Evolutionary conservation across 2,797 vertebrate genomes (phyloP).

Genomic region (Ptychadena robeensis): DNA sequence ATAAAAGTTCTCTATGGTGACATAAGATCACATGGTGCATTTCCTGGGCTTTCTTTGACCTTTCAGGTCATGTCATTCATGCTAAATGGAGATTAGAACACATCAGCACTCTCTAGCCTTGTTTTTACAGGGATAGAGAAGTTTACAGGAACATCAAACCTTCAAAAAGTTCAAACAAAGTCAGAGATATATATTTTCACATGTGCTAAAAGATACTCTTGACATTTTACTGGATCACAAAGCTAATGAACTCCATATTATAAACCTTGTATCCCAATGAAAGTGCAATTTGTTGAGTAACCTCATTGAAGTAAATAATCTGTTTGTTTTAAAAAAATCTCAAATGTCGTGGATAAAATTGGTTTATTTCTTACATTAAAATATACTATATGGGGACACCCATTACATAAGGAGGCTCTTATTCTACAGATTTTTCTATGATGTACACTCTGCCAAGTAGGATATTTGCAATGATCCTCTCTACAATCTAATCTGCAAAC

Average conservation of each 20-base stretch:
- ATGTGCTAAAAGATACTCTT: background rate
- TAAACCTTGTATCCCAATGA: too few species aligned
- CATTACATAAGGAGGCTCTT: too few species aligned
- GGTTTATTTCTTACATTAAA: too few species aligned
- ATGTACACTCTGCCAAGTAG: too few species aligned
- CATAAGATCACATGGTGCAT: background rate
- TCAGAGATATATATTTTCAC: background rate
- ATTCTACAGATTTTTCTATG: too few species aligned
- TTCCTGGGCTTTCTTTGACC: slow-evolving; percentile 15
- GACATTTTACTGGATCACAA: background rate
- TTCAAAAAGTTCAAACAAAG: background rate
- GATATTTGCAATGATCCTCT: too few species aligned
- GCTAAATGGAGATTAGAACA: background rate
- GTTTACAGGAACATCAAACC: slow-evolving; percentile 6
- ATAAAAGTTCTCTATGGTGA: background rate
- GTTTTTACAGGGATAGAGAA: background rate
- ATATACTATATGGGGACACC: too few species aligned
- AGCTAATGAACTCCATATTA: background rate
- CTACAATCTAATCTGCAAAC: too few species aligned
- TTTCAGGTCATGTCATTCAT: slow-evolving; percentile 13
- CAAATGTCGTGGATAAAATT: too few species aligned
- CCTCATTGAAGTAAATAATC: too few species aligned
- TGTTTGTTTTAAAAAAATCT: too few species aligned
- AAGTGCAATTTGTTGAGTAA: too few species aligned
- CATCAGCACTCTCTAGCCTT: background rate